phyloP scores from a whole-genome alignment of 2,113 vertebrate species.

The Phylloscopus trochilus region DNA sequence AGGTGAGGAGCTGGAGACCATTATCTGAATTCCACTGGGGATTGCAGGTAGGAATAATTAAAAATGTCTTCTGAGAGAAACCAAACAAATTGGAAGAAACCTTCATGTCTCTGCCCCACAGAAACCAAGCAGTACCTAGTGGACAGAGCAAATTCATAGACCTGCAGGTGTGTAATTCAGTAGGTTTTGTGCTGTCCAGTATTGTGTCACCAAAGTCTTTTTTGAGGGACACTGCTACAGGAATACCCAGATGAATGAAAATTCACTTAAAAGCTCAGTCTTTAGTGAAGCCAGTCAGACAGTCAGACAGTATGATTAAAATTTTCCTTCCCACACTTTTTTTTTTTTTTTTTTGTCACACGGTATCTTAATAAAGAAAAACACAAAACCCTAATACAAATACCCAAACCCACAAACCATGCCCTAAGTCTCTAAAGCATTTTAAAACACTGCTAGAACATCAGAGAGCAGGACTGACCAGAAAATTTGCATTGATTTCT shows the following conservation, averaged over 20 bases:
- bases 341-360: background rate
- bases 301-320: background rate
- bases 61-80: background rate
- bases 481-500: background rate
- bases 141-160: background rate
- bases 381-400: background rate
- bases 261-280: background rate
- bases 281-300: background rate
- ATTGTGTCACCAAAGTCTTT: background rate
- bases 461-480: background rate
- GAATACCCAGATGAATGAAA: background rate
- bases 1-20: background rate
- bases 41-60: constrained; percentile 9
- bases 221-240: background rate
- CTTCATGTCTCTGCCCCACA: background rate
- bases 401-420: background rate
- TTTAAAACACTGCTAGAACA: background rate
- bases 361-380: background rate
- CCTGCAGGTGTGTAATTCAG: background rate
- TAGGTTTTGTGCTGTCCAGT: background rate
- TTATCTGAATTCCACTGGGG: background rate
- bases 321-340: background rate
- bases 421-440: background rate
- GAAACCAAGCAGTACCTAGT: background rate
- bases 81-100: background rate